Percentiles rank a stretch among this genome's conserved stretches.
These are phyloP conservation scores for Chionoecetes opilio DNA, from an alignment of 1,140 invertebrate species.

Conservation along the genomic window DNA sequence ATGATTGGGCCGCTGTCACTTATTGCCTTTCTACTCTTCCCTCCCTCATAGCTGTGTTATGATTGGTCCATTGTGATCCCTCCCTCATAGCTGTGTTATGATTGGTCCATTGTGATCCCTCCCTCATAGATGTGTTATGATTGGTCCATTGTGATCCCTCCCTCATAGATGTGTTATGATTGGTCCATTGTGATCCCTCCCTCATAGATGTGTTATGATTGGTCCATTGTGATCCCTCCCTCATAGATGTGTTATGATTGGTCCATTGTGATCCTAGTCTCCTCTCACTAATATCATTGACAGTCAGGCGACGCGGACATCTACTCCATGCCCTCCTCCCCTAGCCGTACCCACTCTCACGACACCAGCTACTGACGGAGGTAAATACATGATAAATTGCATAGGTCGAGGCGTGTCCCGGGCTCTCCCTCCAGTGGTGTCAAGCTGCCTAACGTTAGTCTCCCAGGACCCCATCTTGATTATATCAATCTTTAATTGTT, in stretches of 20 bases:
- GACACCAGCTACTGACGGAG: not conserved
- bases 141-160: conserved; percentile 15
- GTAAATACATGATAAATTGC: not conserved
- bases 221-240: not conserved
- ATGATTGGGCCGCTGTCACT: not conserved
- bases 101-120: conserved; percentile 32
- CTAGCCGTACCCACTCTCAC: not conserved
- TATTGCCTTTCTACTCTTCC: not conserved
- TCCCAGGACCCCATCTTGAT: conserved; percentile 60
- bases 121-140: conserved; percentile 39
- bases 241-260: conserved; percentile 43
- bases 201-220: not conserved
- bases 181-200: not conserved
- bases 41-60: not conserved
- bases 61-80: not conserved
- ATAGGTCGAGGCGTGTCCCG: conserved; percentile 21
- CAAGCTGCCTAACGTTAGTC: conserved; percentile 48
- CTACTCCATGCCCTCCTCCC: not conserved
- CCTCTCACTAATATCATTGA: not conserved
- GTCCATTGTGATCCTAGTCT: not conserved
- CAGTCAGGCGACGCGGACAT: not conserved
- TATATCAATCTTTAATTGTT: conserved; percentile 77
- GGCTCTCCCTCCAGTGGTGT: conserved; percentile 36
- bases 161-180: not conserved
- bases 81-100: conserved; percentile 36